A percentile compares a stretch with the other conserved stretches of the same genome.
Evolutionary conservation across 2,797 vertebrate species (phyloP).

Genomic region (Merluccius polli): DNA sequence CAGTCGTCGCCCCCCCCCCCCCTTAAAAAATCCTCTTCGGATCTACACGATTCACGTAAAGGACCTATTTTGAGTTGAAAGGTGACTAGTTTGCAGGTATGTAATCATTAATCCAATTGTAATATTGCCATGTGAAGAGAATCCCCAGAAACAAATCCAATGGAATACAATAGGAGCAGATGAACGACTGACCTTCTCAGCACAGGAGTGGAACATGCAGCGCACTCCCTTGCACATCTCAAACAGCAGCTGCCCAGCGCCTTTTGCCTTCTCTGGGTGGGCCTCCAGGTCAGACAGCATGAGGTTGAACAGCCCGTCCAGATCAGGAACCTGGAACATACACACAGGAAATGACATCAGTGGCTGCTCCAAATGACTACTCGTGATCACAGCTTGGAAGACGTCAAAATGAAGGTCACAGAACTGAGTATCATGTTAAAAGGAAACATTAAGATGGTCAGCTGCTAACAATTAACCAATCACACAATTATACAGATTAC

Average conservation of each 20-base stretch:
- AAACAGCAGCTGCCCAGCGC: conserved; percentile 89
- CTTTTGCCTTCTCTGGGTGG: conserved; percentile 83
- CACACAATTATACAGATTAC: no score
- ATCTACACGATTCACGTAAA: no score
- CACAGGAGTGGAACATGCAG: conserved; percentile 92
- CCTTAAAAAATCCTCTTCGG: no score
- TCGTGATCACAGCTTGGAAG: no score
- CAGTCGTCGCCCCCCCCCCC: no score
- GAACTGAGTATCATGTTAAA: no score
- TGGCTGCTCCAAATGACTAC: neutral
- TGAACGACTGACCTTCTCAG: conserved; percentile 73
- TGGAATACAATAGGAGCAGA: neutral
- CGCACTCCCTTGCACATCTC: conserved; percentile 95
- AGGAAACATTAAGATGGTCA: no score
- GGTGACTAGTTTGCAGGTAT: no score
- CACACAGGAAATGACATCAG: neutral
- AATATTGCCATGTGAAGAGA: neutral
- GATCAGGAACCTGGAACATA: conserved; percentile 81
- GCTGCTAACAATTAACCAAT: no score
- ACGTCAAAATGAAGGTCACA: no score
- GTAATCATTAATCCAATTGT: neutral
- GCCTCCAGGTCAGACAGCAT: conserved; percentile 83
- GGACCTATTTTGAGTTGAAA: no score
- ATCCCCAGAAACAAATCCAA: neutral
- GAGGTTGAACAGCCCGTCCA: conserved; percentile 79